These are phyloP conservation scores for Protonemura montana DNA, from an alignment of 2,888 invertebrate genomes.

Conservation along the genomic window DNA sequence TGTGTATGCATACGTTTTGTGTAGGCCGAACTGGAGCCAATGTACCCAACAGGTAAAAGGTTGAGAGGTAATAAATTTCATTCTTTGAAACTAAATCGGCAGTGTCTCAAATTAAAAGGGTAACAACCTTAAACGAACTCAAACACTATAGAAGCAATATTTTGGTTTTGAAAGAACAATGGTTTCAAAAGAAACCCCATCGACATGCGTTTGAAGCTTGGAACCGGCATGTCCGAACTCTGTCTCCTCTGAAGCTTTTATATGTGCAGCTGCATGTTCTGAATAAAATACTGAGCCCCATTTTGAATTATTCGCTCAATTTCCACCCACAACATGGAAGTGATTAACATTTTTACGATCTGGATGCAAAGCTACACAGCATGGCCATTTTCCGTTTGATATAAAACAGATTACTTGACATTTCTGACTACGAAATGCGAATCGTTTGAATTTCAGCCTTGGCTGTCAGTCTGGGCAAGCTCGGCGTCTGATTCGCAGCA, in stretches of 20 bases:
- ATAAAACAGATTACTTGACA: constrained; percentile 1
- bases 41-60: not conserved
- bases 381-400: not conserved
- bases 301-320: not conserved
- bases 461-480: not conserved
- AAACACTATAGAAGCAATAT: not conserved
- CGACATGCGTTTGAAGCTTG: not conserved
- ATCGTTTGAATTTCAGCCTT: not conserved
- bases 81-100: not conserved
- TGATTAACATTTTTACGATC: not conserved
- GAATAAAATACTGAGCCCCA: not conserved
- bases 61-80: not conserved
- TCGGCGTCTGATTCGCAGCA: not conserved
- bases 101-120: not conserved
- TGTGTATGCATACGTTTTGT: too few species aligned
- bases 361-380: too few species aligned
- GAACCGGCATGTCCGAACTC: not conserved
- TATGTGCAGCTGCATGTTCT: not conserved
- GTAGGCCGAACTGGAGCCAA: not conserved
- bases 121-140: not conserved
- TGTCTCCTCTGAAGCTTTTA: not conserved
- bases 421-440: not conserved
- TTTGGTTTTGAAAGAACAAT: not conserved
- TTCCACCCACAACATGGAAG: not conserved
- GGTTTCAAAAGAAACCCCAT: not conserved